These are phyloP conservation scores for Arrhopalites spinosus DNA, from an alignment of 2,888 invertebrate species.

Conservation along the genomic window DNA sequence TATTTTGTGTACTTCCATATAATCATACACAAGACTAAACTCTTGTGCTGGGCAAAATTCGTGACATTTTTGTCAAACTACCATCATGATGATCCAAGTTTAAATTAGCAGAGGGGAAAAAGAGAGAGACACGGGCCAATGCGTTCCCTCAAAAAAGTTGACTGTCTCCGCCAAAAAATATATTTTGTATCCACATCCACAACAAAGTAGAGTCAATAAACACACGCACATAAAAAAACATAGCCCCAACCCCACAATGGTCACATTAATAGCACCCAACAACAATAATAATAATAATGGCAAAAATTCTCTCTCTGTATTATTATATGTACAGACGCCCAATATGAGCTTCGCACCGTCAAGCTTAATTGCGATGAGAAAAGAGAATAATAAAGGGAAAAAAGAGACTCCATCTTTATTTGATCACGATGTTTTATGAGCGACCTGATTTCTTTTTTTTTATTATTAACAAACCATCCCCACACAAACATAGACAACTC, in stretches of 20 bases:
- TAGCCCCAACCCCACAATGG: slow-evolving; percentile 18
- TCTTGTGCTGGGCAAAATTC: slow-evolving; percentile 41
- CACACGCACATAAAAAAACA: slow-evolving; percentile 8
- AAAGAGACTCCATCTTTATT: no score
- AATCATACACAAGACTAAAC: no score
- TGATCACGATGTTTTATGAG: slow-evolving; percentile 37
- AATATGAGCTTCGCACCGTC: neutral
- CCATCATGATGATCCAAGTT: slow-evolving; percentile 30
- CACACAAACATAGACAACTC: neutral
- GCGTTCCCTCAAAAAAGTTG: slow-evolving; percentile 14
- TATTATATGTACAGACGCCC: slow-evolving; percentile 2
- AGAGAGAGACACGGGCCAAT: slow-evolving; percentile 35
- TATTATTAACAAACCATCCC: neutral
- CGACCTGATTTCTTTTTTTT: slow-evolving; percentile 32
- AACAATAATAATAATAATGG: neutral
- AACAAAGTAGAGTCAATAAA: neutral
- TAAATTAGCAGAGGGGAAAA: slow-evolving; percentile 29
- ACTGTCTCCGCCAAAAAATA: neutral
- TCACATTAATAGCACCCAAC: slow-evolving; percentile 9
- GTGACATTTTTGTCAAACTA: slow-evolving; percentile 42
- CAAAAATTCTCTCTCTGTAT: no score
- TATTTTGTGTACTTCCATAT: no score
- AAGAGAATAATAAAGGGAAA: slow-evolving; percentile 22
- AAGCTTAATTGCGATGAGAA: slow-evolving; percentile 27
- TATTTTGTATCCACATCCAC: neutral